Base-by-base conservation (phyloP, 1,140 invertebrate species). In the Agrypnia vestita region DNA sequence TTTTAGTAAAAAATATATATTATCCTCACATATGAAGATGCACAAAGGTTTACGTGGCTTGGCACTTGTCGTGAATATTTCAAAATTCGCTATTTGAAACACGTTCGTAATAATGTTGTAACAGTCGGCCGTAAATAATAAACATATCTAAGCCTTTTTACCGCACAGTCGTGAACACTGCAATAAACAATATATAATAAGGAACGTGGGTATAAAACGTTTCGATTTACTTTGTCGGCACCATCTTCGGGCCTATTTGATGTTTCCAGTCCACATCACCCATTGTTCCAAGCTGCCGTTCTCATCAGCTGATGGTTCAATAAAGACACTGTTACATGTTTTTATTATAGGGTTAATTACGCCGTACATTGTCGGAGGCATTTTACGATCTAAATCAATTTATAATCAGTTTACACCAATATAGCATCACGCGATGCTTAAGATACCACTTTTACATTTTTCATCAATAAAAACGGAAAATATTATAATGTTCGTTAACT, bases 161-260 rank as follows among this genome's bases (percentile, higher is more conserved):
- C 55, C 55, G 55, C 55, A 9, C 15, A 19, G 55, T n/a, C 55
- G 55, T 4, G 49, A 61, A 59, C 35, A 46, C 35, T 13, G 53
- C 43, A 75, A 75, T 75, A 62, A 75, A 75, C 73, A 59, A 75
- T 75, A 75, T 61, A 75, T 75, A 75, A 46, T 53, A 75, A 75
- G 43, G 25, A n/a, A 75, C 73, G 73, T 75, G 43, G 55, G 73
- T 61, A 75, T 75, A 61, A 75, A 75, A 59, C 56, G 73, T 75
- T 75, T 75, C 73, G 73, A 75, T 46, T 53, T 21, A 46, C 73
- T 75, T 75, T 75, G 73, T 75, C 73, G 73, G 73, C 56, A 19
- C 53, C 73, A 43, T 75, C 53, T 75, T 75, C 73, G 17, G 35
- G 35, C 4, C 19, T 7, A 35, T 55, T 71, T 64, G 61, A 71